Percentiles rank a stretch among this genome's conserved stretches.
phyloP scores from a whole-genome alignment of 2,888 invertebrate species.

The Cordilura impudica region DNA sequence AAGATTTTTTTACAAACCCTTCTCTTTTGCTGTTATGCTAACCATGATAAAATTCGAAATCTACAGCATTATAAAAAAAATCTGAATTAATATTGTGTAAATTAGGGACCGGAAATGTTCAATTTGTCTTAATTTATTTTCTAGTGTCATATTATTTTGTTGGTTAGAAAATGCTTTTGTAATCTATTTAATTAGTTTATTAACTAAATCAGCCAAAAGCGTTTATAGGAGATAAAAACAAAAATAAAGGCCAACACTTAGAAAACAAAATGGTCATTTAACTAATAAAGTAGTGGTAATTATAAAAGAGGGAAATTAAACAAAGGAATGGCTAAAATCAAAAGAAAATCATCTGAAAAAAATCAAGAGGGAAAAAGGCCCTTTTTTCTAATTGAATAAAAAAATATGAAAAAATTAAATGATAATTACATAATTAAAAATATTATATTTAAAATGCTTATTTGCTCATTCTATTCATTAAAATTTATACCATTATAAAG shows the following conservation, averaged over 20 bases:
- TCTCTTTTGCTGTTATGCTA: neutral
- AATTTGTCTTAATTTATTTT: conserved; percentile 6
- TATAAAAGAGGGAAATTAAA: neutral
- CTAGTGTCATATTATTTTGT: neutral
- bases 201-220: neutral
- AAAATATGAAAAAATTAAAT: no score
- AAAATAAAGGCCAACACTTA: neutral
- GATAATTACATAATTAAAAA: no score
- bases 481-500: no score
- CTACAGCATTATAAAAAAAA: neutral
- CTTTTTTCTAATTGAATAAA: no score
- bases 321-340: no score
- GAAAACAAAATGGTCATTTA: neutral
- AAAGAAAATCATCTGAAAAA: no score
- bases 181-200: conserved; percentile 6
- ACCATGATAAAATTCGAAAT: neutral
- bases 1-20: neutral
- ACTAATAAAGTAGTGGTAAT: neutral
- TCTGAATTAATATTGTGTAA: neutral
- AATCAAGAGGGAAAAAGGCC: no score
- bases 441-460: no score
- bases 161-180: neutral
- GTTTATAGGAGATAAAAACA: no score
- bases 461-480: no score
- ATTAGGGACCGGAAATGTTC: neutral